Percentiles rank a stretch among this genome's conserved stretches.
These are phyloP conservation scores for Astreopora myriophthalma DNA, from an alignment of 64 coral and sea anemone species.

Conservation along the genomic window DNA sequence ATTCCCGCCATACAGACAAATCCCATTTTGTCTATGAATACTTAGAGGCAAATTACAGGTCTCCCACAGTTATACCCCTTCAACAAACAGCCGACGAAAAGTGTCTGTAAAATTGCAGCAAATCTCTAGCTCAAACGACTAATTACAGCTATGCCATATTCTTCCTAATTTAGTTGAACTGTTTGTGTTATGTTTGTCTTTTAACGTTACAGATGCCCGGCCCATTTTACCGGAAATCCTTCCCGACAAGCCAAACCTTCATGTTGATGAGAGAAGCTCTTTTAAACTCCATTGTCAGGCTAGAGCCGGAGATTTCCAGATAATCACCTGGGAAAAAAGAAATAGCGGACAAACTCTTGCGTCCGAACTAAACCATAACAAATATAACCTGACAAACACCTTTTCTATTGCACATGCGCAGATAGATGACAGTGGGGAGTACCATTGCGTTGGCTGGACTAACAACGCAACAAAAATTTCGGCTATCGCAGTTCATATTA, in stretches of 20 bases:
- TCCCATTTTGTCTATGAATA: too few species aligned
- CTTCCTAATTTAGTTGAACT: too few species aligned
- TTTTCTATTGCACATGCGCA: slow-evolving; percentile 20
- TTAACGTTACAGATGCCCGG: background rate
- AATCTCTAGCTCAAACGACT: too few species aligned
- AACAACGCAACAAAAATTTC: slow-evolving; percentile 42
- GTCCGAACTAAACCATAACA: background rate
- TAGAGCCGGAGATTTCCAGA: slow-evolving; percentile 8
- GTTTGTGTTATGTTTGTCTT: too few species aligned
- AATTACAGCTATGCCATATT: too few species aligned
- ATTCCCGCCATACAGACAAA: too few species aligned
- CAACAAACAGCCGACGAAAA: too few species aligned
- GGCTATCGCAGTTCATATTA: background rate
- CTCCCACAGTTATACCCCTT: too few species aligned
- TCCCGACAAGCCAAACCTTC: background rate
- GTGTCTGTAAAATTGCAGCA: too few species aligned
- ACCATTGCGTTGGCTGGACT: slow-evolving; percentile 53
- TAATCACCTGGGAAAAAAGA: slow-evolving; percentile 21
- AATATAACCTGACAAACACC: background rate
- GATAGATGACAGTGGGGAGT: slow-evolving; percentile 22
- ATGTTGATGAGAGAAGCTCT: slow-evolving; percentile 16
- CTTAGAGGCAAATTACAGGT: too few species aligned
- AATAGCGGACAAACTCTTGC: background rate
- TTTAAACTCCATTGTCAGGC: slow-evolving; percentile 35
- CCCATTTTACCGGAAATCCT: slow-evolving; percentile 25